phyloP scores from a whole-genome alignment of 2,888 invertebrate species.

The Drosophila neotestacea region DNA sequence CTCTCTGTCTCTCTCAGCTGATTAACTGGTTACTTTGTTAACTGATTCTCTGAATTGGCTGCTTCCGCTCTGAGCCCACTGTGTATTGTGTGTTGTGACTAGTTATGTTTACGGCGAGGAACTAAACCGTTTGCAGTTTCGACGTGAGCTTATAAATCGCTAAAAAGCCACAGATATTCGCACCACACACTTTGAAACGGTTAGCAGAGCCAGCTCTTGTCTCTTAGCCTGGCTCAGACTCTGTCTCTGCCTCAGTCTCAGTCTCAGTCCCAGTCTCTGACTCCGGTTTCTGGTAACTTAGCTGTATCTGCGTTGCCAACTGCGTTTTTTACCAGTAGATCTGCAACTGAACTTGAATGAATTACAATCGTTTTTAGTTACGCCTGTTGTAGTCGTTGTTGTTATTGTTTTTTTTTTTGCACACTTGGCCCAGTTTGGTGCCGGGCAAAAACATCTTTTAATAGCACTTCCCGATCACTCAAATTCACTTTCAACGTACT shows the following conservation, averaged over 20 bases:
- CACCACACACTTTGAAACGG: slow-evolving; percentile 42
- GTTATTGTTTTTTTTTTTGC: slow-evolving; percentile 18
- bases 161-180: slow-evolving; percentile 20
- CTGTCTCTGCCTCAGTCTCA: background rate
- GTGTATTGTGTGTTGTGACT: slow-evolving; percentile 70
- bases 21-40: slow-evolving; percentile 38
- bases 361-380: slow-evolving; percentile 41
- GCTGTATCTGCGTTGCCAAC: slow-evolving; percentile 52
- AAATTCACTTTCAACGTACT: slow-evolving; percentile 66
- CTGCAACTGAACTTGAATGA: slow-evolving; percentile 58
- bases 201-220: slow-evolving; percentile 17
- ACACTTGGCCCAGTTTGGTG: slow-evolving; percentile 68
- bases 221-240: slow-evolving; percentile 18
- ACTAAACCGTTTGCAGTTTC: slow-evolving; percentile 81
- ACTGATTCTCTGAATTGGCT: slow-evolving; percentile 35
- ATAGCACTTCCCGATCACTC: slow-evolving; percentile 63
- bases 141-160: slow-evolving; percentile 74
- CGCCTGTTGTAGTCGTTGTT: background rate
- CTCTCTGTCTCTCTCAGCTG: slow-evolving; percentile 15
- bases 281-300: slow-evolving; percentile 32
- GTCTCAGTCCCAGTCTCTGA: slow-evolving; percentile 5
- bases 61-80: slow-evolving; percentile 53
- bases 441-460: slow-evolving; percentile 48
- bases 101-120: slow-evolving; percentile 84
- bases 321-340: slow-evolving; percentile 31